Conservation (phyloP, 2,888 invertebrate species). For the Diaprepes abbreviatus region DNA sequence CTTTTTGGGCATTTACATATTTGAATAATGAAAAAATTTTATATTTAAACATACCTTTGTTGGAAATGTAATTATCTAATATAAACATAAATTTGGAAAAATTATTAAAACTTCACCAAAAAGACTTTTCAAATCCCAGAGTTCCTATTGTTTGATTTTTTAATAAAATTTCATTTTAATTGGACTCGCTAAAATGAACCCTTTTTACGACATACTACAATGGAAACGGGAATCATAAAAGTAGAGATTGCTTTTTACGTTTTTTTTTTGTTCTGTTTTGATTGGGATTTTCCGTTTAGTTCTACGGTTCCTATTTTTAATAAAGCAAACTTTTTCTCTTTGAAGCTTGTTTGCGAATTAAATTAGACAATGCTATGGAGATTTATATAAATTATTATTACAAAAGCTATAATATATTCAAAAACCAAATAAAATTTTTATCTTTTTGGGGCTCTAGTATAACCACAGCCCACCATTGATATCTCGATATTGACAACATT, state of each 20-base stretch:
- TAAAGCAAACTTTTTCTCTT: neutral
- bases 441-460: too few relatives aligned
- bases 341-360: neutral
- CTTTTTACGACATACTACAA: slow-evolving; percentile 29
- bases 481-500: too few relatives aligned
- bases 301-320: slow-evolving; percentile 7
- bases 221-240: slow-evolving; percentile 21
- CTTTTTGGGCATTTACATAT: too few relatives aligned
- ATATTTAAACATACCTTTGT: too few relatives aligned
- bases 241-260: slow-evolving; percentile 29
- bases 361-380: neutral
- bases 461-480: too few relatives aligned
- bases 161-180: slow-evolving; percentile 31
- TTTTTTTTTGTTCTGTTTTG: slow-evolving; percentile 14
- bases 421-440: too few relatives aligned
- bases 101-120: neutral
- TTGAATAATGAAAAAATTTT: too few relatives aligned
- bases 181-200: slow-evolving; percentile 25
- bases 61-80: too few relatives aligned
- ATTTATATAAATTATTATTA: neutral
- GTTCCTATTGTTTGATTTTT: slow-evolving; percentile 22
- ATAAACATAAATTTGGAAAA: too few relatives aligned
- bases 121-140: neutral
- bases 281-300: slow-evolving; percentile 15
- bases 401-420: neutral